phyloP scores from a whole-genome alignment of 2,113 vertebrate species.

The Alces alces region DNA sequence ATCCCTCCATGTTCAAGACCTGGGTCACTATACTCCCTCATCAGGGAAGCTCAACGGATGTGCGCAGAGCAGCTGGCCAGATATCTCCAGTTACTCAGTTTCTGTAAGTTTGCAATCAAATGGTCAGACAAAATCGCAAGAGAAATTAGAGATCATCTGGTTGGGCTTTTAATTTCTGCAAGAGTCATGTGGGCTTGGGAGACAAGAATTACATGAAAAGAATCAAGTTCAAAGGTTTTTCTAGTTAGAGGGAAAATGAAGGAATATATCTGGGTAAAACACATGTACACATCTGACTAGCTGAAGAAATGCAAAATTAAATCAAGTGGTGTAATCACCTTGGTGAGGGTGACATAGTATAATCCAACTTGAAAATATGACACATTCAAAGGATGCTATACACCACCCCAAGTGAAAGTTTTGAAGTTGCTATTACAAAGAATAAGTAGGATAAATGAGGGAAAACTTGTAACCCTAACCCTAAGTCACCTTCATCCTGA shows the following conservation, averaged over 20 bases:
- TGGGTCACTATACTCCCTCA: background rate
- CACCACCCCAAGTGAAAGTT: background rate
- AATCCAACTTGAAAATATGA: slow-evolving; percentile 23
- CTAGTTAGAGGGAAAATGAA: background rate
- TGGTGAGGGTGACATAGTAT: background rate
- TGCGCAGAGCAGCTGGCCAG: background rate
- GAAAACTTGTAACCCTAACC: background rate
- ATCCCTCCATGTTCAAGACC: background rate
- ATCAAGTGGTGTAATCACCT: background rate
- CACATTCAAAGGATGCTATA: background rate
- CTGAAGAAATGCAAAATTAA: slow-evolving; percentile 18
- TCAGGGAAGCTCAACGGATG: background rate
- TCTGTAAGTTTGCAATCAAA: background rate
- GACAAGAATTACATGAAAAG: slow-evolving; percentile 18
- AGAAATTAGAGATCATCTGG: background rate
- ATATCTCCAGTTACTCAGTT: background rate
- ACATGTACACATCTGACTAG: background rate
- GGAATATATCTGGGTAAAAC: background rate
- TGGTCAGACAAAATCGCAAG: background rate
- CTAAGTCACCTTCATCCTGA: background rate
- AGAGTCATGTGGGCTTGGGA: background rate
- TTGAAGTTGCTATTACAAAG: background rate
- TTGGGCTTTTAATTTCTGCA: background rate
- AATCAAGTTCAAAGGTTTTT: slow-evolving; percentile 6
- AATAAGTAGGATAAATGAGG: background rate